phyloP scores from a whole-genome alignment of 2,113 vertebrate genomes.

The Lophura nycthemera region DNA sequence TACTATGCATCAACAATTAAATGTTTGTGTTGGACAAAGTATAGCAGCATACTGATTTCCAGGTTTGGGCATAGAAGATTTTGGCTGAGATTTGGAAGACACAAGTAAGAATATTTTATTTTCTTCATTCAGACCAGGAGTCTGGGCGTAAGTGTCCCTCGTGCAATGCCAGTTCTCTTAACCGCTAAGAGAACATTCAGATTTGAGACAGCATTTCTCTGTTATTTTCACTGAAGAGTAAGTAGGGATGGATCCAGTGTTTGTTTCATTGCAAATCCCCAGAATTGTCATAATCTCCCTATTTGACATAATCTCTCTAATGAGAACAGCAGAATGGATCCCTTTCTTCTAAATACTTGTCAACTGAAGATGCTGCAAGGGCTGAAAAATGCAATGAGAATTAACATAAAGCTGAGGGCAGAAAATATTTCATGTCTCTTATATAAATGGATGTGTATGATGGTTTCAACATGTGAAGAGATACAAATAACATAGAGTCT shows the following conservation, averaged over 20 bases:
- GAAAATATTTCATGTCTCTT: background rate
- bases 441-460: background rate
- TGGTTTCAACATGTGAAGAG: background rate
- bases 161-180: background rate
- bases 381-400: background rate
- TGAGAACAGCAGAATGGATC: background rate
- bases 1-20: background rate
- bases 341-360: background rate
- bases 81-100: background rate
- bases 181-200: background rate
- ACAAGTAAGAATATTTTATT: rapidly evolving
- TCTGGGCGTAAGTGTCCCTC: rapidly evolving
- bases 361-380: background rate
- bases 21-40: background rate
- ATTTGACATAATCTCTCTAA: background rate
- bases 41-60: background rate
- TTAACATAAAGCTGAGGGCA: background rate
- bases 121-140: background rate
- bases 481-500: background rate
- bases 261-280: background rate
- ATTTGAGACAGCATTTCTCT: background rate
- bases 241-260: background rate
- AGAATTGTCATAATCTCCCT: background rate
- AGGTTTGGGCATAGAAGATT: background rate
- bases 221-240: background rate